phyloP scores from a whole-genome alignment of 2,797 vertebrate species.

The Meda fulgida region DNA sequence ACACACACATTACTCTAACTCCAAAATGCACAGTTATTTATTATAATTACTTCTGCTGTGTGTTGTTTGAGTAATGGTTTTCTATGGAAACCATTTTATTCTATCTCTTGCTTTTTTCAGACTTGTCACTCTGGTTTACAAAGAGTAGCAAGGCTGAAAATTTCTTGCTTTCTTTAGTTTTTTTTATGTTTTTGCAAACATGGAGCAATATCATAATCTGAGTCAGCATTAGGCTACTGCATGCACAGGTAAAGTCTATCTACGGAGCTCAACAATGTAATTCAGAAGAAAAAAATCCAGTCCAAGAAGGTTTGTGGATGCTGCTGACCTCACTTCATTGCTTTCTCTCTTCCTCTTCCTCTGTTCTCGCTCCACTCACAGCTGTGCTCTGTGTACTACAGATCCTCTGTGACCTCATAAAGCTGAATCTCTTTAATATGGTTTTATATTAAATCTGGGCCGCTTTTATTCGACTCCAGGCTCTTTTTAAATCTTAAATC shows the following conservation, averaged over 20 bases:
- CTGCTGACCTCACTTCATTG: constrained; percentile 5
- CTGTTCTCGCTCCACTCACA: constrained; percentile 29
- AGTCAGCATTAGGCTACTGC: neutral
- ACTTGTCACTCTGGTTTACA: neutral
- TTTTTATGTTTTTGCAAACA: neutral
- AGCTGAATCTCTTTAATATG: constrained; percentile 44
- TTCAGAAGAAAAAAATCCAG: neutral
- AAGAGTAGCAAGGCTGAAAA: neutral
- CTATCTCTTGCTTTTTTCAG: neutral
- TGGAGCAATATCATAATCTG: neutral
- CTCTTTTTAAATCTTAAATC: constrained; percentile 41
- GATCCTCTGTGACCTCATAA: constrained; percentile 46
- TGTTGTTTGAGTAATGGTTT: neutral
- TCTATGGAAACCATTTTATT: constrained; percentile 20
- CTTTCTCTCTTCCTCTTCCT: constrained; percentile 10
- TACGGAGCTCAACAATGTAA: neutral
- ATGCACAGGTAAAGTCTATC: neutral
- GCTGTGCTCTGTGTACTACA: constrained; percentile 43
- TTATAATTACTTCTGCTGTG: constrained; percentile 1
- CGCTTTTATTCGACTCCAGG: constrained; percentile 58
- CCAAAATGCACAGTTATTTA: constrained; percentile 12
- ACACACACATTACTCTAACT: neutral
- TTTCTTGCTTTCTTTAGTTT: neutral
- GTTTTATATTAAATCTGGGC: constrained; percentile 49
- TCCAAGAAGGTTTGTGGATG: constrained; percentile 13